Percentiles rank a stretch among this genome's conserved stretches.
Conservation (phyloP, 2,888 invertebrate species). For the Agrochola macilenta region DNA sequence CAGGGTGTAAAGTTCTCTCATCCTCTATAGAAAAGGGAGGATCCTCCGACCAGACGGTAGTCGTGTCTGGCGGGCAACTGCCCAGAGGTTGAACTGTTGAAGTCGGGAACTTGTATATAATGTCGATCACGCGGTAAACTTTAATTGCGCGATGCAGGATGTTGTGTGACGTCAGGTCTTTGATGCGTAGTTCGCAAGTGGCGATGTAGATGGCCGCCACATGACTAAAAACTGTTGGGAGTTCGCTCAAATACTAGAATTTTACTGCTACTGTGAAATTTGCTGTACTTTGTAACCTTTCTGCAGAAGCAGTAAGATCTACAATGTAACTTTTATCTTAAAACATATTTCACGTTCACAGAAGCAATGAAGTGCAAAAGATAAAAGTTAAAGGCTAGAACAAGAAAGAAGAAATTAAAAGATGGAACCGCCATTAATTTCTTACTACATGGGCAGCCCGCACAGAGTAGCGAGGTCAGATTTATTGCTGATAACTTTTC, state of each 20-base stretch:
- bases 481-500: conserved; percentile 63
- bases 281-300: conserved; percentile 32
- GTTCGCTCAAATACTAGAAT: conserved; percentile 1
- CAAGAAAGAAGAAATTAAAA: conserved; percentile 54
- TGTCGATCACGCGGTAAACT: too few relatives aligned
- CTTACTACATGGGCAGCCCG: conserved; percentile 19
- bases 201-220: too few relatives aligned
- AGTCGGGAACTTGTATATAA: too few relatives aligned
- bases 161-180: too few relatives aligned
- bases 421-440: conserved; percentile 54
- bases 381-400: conserved; percentile 46
- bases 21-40: too few relatives aligned
- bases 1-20: too few relatives aligned
- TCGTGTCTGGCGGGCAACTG: too few relatives aligned
- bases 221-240: neutral
- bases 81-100: too few relatives aligned
- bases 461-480: conserved; percentile 45
- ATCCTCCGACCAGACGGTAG: too few relatives aligned
- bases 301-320: conserved; percentile 2
- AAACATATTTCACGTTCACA: conserved; percentile 28
- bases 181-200: too few relatives aligned
- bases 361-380: conserved; percentile 47
- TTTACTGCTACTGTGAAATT: neutral
- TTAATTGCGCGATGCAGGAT: too few relatives aligned
- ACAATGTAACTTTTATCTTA: conserved; percentile 32